phyloP scores from a whole-genome alignment of 2,113 vertebrate species.

The Lasiurus cinereus region DNA sequence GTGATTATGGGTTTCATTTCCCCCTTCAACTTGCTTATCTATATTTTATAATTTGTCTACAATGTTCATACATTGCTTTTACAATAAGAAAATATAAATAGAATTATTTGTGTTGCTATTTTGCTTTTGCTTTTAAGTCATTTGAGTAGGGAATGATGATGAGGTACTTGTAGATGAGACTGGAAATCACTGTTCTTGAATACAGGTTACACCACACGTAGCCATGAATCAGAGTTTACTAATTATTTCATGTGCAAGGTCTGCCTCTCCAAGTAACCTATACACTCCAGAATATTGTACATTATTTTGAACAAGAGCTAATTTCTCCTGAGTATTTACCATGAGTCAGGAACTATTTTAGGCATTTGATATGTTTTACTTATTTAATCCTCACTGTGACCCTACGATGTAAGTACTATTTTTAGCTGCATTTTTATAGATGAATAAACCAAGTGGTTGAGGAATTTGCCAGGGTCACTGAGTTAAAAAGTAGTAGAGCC shows the following conservation, averaged over 20 bases:
- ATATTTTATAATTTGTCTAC: neutral
- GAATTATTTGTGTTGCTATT: neutral
- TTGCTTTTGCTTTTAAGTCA: conserved; percentile 5
- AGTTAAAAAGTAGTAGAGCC: neutral
- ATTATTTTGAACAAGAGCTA: neutral
- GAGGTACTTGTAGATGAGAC: neutral
- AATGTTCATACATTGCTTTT: neutral
- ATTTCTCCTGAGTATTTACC: neutral
- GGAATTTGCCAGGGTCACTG: neutral
- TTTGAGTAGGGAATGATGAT: neutral
- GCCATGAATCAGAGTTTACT: neutral
- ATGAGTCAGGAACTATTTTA: neutral
- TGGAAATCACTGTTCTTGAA: neutral
- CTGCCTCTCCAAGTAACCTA: neutral
- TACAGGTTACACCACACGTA: neutral
- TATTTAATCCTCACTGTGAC: neutral
- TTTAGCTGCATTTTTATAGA: neutral
- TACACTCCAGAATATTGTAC: neutral
- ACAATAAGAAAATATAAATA: neutral
- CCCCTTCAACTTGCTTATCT: neutral
- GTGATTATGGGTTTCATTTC: neutral
- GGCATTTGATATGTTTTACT: neutral
- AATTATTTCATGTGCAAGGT: neutral
- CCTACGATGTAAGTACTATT: neutral
- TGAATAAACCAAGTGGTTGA: neutral